Conservation (phyloP, 1,140 invertebrate species). For the silkworm (Bombyx mori) region DNA sequence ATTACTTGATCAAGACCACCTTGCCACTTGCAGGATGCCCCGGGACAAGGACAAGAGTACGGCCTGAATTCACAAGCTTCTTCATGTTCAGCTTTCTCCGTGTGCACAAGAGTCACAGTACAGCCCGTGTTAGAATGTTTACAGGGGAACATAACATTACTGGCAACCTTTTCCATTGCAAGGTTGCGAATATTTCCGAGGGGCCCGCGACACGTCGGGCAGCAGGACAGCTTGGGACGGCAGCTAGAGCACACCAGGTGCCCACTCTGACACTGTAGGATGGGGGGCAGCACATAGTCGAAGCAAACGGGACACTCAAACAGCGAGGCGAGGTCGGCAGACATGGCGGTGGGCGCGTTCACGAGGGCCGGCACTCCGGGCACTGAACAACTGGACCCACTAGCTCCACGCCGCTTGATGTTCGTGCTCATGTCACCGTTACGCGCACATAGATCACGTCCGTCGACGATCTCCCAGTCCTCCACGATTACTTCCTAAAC, state of each 20-base stretch:
- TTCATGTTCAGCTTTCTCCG: conserved; percentile 98
- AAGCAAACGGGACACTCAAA: conserved; percentile 99
- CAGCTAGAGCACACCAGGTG: conserved; percentile 95
- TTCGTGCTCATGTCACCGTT: conserved; percentile 69
- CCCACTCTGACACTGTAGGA: conserved; percentile 89
- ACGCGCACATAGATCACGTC: conserved; percentile 51
- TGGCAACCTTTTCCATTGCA: conserved; percentile 99
- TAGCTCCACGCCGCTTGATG: conserved; percentile 63
- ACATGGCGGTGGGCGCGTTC: conserved; percentile 73
- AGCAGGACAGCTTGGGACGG: conserved; percentile 95
- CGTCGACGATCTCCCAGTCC: conserved; percentile 35
- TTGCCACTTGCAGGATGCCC: conserved; percentile 99
- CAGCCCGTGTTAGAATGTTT: conserved; percentile 98
- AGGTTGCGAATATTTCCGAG: conserved; percentile 97
- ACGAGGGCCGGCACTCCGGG: conserved; percentile 59
- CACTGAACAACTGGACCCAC: conserved; percentile 65
- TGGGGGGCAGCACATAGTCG: conserved; percentile 98
- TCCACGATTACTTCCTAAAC: conserved; percentile 14
- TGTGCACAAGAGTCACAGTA: conserved; percentile 91
- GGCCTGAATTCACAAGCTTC: conserved; percentile 98
- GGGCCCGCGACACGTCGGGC: conserved; percentile 97
- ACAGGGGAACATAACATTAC: conserved; percentile 98
- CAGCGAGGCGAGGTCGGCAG: conserved; percentile 91
- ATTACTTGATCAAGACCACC: conserved; percentile 95
- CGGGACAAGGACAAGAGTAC: conserved; percentile 98